A percentile compares a stretch with the other conserved stretches of the same genome.
Conservation (phyloP, 1,140 invertebrate genomes). For the Nasonia vitripennis region DNA sequence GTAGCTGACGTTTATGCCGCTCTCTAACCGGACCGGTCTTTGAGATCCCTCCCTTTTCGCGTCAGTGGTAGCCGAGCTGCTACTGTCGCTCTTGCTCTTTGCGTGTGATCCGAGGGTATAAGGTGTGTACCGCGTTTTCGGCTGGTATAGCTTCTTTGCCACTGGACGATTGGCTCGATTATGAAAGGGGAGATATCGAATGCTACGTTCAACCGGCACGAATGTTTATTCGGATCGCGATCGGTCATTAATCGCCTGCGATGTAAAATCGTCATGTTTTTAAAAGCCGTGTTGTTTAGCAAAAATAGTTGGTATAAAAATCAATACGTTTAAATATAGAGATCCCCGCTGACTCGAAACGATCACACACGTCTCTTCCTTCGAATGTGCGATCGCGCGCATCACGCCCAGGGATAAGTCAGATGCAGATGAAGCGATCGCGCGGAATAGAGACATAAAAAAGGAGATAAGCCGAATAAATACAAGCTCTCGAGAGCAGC, state of each 20-base stretch:
- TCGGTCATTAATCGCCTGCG: background rate
- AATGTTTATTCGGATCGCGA: background rate
- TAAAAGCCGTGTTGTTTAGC: too few relatives aligned
- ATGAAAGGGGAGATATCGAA: too few relatives aligned
- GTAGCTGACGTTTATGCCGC: slow-evolving; percentile 52
- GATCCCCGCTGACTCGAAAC: background rate
- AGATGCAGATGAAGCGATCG: background rate
- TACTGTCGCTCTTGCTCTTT: background rate
- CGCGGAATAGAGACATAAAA: background rate
- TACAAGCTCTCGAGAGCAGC: background rate
- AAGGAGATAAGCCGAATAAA: slow-evolving; percentile 22
- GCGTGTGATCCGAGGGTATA: background rate
- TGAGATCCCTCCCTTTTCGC: slow-evolving; percentile 57
- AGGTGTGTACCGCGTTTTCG: background rate
- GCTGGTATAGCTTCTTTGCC: background rate
- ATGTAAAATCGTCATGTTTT: background rate
- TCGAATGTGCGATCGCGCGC: too few relatives aligned
- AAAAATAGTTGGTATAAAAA: too few relatives aligned
- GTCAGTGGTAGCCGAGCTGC: background rate
- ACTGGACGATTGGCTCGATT: background rate
- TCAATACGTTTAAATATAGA: background rate
- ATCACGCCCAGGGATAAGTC: background rate
- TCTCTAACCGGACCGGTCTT: slow-evolving; percentile 42
- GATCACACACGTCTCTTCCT: too few relatives aligned
- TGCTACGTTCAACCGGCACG: too few relatives aligned